Evolutionary conservation across 2,113 vertebrate species (phyloP), one percentile per base, ranked within the genome.

Genomic region (Trochalopteron elliotii): DNA sequence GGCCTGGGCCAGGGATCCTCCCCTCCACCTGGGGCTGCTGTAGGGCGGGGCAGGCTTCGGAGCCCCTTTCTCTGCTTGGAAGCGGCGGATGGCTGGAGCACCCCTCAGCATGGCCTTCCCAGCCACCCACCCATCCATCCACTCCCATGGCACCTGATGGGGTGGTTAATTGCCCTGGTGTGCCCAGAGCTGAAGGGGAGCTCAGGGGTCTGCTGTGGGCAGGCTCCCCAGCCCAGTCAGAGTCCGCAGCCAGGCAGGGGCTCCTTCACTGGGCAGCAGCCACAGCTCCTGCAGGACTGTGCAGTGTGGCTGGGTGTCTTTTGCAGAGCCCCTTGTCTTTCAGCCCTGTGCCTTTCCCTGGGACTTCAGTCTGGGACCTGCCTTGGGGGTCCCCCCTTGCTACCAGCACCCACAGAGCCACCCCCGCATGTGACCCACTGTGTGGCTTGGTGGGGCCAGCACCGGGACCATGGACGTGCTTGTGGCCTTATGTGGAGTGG

Each of bases 251-350:
- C 28, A 24, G 0, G 1, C 25, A 15, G 65, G 44, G 18, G 18
- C 19, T 76, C 33, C 23, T 60, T 59, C 1, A 4, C 35, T 30
- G 35, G 17, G 31, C 64, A 30, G 47, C 7, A 31, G 63, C 49
- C 21, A 5, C 59, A 16, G 22, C 61, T 70, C 25, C 49, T 2
- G 2, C 67, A 57, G 24, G 39, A n/a, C 30, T 9, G 59, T 2
- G 22, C 39, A 33, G 47, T 1, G 0, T 24, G 52, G 40, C 56
- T 21, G 13, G 3, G 12, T 3, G 22, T 53, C 42, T 42, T 25
- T 31, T 0, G 0, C 22, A 3, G 50, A 69, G 15, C 11, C 50
- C 50, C 69, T 6, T 0, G 0, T 64, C n/a, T 37, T 17, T 22
- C 60, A 45, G 28, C 22, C n/a, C 47, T 5, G 5, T 39, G 4